phyloP scores from a whole-genome alignment of 2,113 vertebrate species.

The Malaclemys terrapin region DNA sequence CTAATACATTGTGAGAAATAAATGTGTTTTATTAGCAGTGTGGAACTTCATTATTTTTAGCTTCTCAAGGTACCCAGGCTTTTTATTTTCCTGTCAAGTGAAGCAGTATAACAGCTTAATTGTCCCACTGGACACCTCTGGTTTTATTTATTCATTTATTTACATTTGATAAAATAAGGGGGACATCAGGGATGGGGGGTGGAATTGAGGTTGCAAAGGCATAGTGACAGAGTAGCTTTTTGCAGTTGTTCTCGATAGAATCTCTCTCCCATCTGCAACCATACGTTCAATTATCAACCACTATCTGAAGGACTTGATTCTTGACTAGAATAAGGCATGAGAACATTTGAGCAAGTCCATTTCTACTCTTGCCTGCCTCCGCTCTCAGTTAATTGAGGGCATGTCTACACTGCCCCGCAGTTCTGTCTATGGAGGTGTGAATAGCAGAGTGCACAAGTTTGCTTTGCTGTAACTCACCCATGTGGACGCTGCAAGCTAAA shows the following conservation, averaged over 20 bases:
- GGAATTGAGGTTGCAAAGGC: neutral
- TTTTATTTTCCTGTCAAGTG: constrained; percentile 7
- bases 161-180: constrained; percentile 46
- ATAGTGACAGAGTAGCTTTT: neutral
- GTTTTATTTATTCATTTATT: neutral
- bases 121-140: neutral
- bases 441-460: neutral
- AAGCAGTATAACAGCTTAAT: neutral
- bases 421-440: neutral
- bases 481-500: neutral
- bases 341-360: neutral
- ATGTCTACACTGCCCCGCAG: neutral
- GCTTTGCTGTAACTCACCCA: neutral
- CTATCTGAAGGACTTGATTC: neutral
- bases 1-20: neutral
- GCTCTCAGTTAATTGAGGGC: neutral
- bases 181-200: neutral
- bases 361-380: neutral
- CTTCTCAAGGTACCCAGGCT: neutral
- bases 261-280: neutral
- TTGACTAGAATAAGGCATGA: neutral
- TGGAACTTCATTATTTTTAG: neutral
- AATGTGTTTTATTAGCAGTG: neutral
- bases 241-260: constrained; percentile 15
- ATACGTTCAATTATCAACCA: neutral